Conservation (phyloP, 2,888 invertebrate genomes). For the Cryptus armator region DNA sequence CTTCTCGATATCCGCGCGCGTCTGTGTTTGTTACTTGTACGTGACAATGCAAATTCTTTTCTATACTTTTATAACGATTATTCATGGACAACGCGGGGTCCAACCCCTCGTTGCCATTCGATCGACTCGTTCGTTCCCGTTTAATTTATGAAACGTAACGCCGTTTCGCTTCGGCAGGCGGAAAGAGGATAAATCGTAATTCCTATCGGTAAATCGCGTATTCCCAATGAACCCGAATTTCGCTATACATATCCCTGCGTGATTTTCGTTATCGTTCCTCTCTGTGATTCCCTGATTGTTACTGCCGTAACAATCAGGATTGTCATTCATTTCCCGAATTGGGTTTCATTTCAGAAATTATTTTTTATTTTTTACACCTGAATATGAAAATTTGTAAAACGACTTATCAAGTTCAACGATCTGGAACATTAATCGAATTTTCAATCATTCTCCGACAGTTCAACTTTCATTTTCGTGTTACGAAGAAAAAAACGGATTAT, state of each 20-base stretch:
- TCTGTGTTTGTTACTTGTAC: slow-evolving; percentile 1
- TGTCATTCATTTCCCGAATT: slow-evolving; percentile 21
- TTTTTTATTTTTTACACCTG: background rate
- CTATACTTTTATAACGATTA: slow-evolving; percentile 52
- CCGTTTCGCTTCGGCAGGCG: background rate
- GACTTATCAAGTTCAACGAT: background rate
- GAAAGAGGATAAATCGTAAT: slow-evolving; percentile 47
- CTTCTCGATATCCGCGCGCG: background rate
- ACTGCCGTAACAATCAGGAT: background rate
- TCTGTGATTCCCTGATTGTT: slow-evolving; percentile 7
- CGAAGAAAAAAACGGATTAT: background rate
- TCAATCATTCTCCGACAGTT: no score
- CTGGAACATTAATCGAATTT: background rate
- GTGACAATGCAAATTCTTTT: slow-evolving; percentile 26
- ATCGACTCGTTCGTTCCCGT: background rate
- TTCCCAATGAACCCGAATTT: slow-evolving; percentile 31
- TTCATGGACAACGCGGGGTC: slow-evolving; percentile 13
- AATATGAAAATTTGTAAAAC: background rate
- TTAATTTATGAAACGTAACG: slow-evolving; percentile 30
- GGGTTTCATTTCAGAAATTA: background rate
- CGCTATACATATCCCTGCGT: slow-evolving; percentile 23
- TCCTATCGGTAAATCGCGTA: slow-evolving; percentile 33
- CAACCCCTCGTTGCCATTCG: background rate
- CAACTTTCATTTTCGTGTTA: background rate
- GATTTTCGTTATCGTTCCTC: slow-evolving; percentile 10